These are phyloP conservation scores for Platycercus adscitus DNA, from an alignment of 2,113 vertebrate genomes.

Conservation along the genomic window DNA sequence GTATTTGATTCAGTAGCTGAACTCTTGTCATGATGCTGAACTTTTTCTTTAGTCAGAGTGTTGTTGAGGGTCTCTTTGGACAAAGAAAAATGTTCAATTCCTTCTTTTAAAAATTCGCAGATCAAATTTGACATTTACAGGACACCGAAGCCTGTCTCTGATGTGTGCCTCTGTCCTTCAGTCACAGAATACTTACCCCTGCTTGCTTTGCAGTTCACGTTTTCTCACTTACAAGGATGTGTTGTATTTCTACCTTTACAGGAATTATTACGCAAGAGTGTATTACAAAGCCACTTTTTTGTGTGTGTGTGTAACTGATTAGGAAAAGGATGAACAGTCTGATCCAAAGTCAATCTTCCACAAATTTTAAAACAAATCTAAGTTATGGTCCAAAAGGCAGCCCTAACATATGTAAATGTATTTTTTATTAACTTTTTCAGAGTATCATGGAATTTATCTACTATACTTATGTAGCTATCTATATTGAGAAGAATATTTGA, in stretches of 20 bases:
- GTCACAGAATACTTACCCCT: neutral
- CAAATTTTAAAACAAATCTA: neutral
- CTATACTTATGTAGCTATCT: neutral
- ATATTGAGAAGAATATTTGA: neutral
- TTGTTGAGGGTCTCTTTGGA: neutral
- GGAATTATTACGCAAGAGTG: neutral
- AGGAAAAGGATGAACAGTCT: neutral
- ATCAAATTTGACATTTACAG: neutral
- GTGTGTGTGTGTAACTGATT: neutral
- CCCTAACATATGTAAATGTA: neutral
- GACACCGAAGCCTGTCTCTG: neutral
- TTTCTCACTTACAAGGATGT: neutral
- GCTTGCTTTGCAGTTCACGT: neutral
- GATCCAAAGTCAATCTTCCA: neutral
- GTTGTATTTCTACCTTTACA: neutral
- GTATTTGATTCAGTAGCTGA: neutral
- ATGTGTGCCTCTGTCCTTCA: neutral
- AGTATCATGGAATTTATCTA: neutral
- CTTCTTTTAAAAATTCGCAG: neutral
- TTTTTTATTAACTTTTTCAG: neutral
- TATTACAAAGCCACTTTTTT: neutral
- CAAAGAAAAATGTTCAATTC: neutral
- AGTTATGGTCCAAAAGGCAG: neutral
- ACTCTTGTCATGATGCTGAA: neutral
- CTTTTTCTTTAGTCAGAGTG: neutral